Conservation (phyloP, 2,797 vertebrate genomes). For the Pangasius krempfi region DNA sequence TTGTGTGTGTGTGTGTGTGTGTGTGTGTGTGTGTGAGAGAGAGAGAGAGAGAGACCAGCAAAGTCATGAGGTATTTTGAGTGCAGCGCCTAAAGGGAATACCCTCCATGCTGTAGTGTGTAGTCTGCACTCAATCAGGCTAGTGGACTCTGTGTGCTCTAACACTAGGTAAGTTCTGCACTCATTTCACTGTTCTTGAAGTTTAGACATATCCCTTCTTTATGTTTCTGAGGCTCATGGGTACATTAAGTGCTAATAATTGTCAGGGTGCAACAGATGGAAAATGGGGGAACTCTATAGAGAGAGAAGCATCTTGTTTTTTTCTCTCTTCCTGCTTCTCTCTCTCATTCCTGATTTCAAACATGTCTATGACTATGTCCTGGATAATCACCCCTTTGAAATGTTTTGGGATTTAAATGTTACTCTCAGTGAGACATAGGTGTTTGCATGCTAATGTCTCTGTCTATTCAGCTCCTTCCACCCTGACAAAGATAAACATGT, state of each 20-base stretch:
- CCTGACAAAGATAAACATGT: constrained; percentile 29
- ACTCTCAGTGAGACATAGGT: not conserved
- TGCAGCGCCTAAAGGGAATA: constrained; percentile 48
- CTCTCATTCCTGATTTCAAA: constrained; percentile 17
- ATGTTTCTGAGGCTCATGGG: constrained; percentile 62
- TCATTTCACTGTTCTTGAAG: constrained; percentile 2
- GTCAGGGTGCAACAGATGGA: constrained; percentile 69
- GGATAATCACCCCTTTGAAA: constrained; percentile 13
- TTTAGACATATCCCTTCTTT: constrained; percentile 23
- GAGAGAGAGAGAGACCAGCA: constrained; percentile 34
- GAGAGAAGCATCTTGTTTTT: constrained; percentile 5
- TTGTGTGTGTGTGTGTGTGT: constrained; percentile 58
- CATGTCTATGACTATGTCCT: constrained; percentile 24
- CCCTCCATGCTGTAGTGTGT: constrained; percentile 54
- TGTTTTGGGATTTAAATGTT: constrained; percentile 27
- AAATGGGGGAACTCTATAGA: constrained; percentile 52
- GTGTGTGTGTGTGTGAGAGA: constrained; percentile 33
- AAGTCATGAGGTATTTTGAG: constrained; percentile 60
- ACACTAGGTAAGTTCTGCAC: constrained; percentile 69
- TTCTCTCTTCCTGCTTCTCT: constrained; percentile 43
- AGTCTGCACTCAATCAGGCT: constrained; percentile 43
- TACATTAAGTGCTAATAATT: constrained; percentile 64
- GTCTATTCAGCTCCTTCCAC: constrained; percentile 12
- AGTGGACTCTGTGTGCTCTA: constrained; percentile 54
- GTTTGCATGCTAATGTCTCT: not conserved